These are phyloP conservation scores for Clinocottus analis DNA, from an alignment of 2,113 vertebrate species.

Conservation along the genomic window DNA sequence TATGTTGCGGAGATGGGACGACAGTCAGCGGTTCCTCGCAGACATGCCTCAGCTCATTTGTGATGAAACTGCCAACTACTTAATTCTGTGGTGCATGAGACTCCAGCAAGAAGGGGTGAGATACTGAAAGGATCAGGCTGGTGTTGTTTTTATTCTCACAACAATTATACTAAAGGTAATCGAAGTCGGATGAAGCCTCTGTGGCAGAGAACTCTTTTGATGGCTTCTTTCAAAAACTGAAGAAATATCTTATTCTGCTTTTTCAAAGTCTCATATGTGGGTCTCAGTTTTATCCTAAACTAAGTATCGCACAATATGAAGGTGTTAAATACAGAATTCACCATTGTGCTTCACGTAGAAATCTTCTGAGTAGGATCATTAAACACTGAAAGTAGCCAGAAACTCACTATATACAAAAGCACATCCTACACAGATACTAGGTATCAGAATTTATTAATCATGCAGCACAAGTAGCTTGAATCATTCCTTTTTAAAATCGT, in stretches of 20 bases:
- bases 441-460: background rate
- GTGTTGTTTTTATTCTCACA: background rate
- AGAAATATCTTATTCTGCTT: background rate
- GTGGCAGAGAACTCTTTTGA: background rate
- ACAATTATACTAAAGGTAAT: background rate
- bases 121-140: background rate
- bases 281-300: background rate
- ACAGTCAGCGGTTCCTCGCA: constrained; percentile 96
- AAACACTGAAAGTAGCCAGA: background rate
- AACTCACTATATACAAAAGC: background rate
- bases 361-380: background rate
- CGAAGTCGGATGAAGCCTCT: background rate
- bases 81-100: constrained; percentile 96
- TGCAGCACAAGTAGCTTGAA: background rate
- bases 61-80: constrained; percentile 93
- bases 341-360: background rate
- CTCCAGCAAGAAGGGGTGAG: constrained; percentile 93
- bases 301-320: background rate
- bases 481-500: no score
- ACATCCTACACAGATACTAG: background rate
- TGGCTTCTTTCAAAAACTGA: background rate
- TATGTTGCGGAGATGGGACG: constrained; percentile 97
- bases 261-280: background rate
- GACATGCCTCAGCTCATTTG: constrained; percentile 94
- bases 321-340: background rate